phyloP scores from a whole-genome alignment of 1,140 invertebrate species.

The Asbolus verrucosus region DNA sequence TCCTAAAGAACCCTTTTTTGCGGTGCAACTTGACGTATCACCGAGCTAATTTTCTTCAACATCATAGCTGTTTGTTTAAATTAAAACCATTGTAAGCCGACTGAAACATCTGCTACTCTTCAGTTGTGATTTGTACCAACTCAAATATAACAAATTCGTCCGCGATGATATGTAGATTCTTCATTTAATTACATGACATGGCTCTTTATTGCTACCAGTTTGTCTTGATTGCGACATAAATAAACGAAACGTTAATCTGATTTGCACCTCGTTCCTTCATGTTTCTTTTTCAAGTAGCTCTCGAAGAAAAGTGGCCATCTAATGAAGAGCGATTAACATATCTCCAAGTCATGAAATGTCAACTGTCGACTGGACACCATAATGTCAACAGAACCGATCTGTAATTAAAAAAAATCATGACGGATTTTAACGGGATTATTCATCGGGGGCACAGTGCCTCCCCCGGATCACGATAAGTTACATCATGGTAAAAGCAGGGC shows the following conservation, averaged over 20 bases:
- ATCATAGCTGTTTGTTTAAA: no score
- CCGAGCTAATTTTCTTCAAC: no score
- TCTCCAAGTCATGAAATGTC: neutral
- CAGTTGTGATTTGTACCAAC: no score
- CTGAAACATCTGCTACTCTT: no score
- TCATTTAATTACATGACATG: constrained; percentile 20
- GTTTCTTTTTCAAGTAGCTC: constrained; percentile 14
- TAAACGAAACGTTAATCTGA: constrained; percentile 28
- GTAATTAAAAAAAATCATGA: constrained; percentile 1
- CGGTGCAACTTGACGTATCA: no score
- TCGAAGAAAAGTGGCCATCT: constrained; percentile 16
- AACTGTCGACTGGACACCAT: neutral
- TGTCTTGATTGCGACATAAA: constrained; percentile 9
- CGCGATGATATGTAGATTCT: constrained; percentile 7
- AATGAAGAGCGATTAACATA: constrained; percentile 12
- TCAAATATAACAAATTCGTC: constrained; percentile 13
- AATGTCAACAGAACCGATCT: neutral
- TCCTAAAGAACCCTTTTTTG: no score
- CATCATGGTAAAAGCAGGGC: constrained; percentile 24
- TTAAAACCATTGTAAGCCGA: no score
- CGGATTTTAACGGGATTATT: constrained; percentile 19
- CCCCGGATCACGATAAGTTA: constrained; percentile 19
- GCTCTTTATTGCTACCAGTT: constrained; percentile 27
- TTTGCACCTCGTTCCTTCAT: constrained; percentile 19
- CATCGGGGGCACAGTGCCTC: constrained; percentile 6